Base-by-base conservation (phyloP, 64 coral and sea anemone genomes). In the Acropora yongei region DNA sequence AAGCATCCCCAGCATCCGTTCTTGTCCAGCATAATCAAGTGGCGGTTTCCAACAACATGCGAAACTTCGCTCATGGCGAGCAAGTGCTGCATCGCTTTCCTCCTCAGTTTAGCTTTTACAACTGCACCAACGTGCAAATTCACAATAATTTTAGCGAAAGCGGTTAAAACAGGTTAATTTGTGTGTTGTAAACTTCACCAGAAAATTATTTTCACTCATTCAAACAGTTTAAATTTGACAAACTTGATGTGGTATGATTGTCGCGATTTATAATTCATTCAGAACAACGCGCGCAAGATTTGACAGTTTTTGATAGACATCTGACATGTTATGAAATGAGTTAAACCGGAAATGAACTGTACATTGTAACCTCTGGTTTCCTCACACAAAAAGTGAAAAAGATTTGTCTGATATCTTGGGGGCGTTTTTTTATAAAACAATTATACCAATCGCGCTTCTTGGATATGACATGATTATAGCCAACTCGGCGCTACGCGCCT, bases 341-440 rank as follows among this genome's bases (percentile, higher is more conserved):
- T 77, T 77, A 77, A 45, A 77, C 75, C 41, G 75, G 75, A 77
- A 75, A 75, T 75, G 40, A 77, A 47, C 75, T 77, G 30, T 77
- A 49, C 42, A 77, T 77, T 77, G 75, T 77, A 77, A 47, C 75
- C 46, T 79, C 17, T 30, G 75, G 4, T 77, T 77, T 77, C 73
- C 47, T 45, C 75, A 41, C 47, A 77, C 75, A 46, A 77, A 63
- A 63, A 63, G 3, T 8, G 2, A 2, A 13, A 13, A 63, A 63
- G 58, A 63, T 63, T 63, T 63, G 58, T 63, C 58, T 63, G 14
- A 63, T 63, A 63, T 63, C 58, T 63, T 63, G 58, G 58, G 58
- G 58, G 58, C 7, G 3, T n/a, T 6, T 6, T 6, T 63, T 63
- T 63, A 63, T 12, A 63, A 63, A 63, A 63, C 8, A 63, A 63